Conservation (phyloP, 2,888 invertebrate species). For the Mesochorus sp. region DNA sequence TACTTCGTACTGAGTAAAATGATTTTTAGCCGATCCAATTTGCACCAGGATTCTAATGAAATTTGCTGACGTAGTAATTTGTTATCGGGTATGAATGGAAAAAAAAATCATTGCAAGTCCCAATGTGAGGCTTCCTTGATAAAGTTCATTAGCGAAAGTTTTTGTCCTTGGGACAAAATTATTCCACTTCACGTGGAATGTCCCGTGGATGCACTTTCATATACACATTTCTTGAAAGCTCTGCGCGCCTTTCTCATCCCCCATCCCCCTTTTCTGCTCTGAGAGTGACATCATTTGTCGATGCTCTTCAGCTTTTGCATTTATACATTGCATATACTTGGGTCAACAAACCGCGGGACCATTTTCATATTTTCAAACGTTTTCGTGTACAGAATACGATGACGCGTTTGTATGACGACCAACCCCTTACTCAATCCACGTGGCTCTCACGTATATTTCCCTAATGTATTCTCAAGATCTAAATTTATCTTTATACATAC, state of each 20-base stretch:
- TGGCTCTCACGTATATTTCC: conserved; percentile 9
- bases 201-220: no score
- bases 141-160: no score
- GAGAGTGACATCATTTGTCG: neutral
- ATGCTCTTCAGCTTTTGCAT: neutral
- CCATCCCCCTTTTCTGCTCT: no score
- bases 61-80: neutral
- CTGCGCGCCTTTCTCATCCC: no score
- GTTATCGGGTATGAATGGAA: neutral
- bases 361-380: conserved; percentile 21
- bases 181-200: no score
- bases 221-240: no score
- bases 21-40: neutral
- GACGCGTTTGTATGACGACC: neutral
- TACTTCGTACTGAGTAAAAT: neutral
- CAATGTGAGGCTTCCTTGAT: no score
- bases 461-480: conserved; percentile 33
- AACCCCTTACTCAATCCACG: neutral
- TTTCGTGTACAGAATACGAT: neutral
- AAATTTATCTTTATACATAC: neutral
- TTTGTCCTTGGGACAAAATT: no score
- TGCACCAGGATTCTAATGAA: no score
- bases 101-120: neutral
- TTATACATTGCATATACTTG: neutral
- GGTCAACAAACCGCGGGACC: conserved; percentile 2